Percentiles rank a stretch among this genome's conserved stretches.
phyloP scores from a whole-genome alignment of 2,113 vertebrate species.

The Megaceryle torquata region DNA sequence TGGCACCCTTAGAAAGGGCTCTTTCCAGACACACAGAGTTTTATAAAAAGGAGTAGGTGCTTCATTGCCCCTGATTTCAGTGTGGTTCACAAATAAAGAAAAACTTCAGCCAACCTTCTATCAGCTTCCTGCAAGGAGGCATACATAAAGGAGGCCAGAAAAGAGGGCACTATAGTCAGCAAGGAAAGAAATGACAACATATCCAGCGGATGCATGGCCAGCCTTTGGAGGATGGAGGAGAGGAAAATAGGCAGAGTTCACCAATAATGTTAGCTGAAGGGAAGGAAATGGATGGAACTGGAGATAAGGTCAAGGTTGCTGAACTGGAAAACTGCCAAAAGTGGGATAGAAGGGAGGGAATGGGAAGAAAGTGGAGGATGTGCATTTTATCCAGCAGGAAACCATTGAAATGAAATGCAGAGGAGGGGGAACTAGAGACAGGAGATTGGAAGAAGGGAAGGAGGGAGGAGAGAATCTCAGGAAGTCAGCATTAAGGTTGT shows the following conservation, averaged over 20 bases:
- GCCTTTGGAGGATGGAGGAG: slow-evolving; percentile 5
- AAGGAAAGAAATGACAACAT: slow-evolving; percentile 16
- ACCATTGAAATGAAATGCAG: neutral
- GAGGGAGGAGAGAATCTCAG: neutral
- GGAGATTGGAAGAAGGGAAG: neutral
- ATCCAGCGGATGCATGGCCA: slow-evolving; percentile 24
- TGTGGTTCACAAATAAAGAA: neutral
- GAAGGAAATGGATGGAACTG: slow-evolving; percentile 35
- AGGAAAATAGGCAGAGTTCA: slow-evolving; percentile 34
- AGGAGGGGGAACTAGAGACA: neutral
- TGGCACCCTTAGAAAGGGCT: neutral
- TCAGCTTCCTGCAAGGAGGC: neutral
- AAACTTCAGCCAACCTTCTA: neutral
- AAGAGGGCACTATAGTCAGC: neutral
- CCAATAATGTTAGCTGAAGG: neutral
- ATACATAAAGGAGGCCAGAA: neutral
- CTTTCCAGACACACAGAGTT: neutral
- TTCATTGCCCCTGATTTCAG: neutral
- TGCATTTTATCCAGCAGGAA: slow-evolving; percentile 35
- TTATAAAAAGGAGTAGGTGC: neutral
- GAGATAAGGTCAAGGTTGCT: slow-evolving; percentile 39
- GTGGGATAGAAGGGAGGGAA: neutral
- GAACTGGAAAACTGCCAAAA: slow-evolving; percentile 38
- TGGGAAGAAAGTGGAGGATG: slow-evolving; percentile 31
- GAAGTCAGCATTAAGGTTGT: neutral